Evolutionary conservation across 2,888 invertebrate species (phyloP).

Genomic region (Fissipunctia ypsillon): DNA sequence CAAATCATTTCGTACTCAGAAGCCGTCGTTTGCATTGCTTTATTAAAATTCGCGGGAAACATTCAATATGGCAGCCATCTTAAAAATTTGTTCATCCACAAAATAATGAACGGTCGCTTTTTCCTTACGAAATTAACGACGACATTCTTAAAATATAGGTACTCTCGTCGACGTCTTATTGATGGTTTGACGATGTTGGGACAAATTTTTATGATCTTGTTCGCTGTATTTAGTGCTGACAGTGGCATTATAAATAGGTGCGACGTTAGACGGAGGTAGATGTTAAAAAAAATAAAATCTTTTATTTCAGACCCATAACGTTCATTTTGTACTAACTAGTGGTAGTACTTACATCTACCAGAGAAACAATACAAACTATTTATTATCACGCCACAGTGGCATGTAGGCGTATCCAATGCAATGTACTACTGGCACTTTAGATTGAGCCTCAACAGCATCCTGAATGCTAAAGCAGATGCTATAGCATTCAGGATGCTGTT

Average conservation of each 20-base stretch:
- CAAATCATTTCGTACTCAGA: constrained; percentile 25
- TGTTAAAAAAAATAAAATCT: not conserved
- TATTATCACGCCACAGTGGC: too few relatives aligned
- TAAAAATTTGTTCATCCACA: constrained; percentile 35
- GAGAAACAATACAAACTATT: too few relatives aligned
- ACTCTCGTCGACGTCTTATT: constrained; percentile 22
- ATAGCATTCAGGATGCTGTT: not conserved
- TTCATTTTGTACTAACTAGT: too few relatives aligned
- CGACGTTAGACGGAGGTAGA: not conserved
- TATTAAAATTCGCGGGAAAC: constrained; percentile 37
- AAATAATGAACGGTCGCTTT: constrained; percentile 40
- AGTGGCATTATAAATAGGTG: not conserved
- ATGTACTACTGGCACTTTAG: too few relatives aligned
- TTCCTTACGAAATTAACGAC: constrained; percentile 36
- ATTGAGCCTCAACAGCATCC: too few relatives aligned
- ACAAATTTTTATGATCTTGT: constrained; percentile 7
- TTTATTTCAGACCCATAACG: too few relatives aligned
- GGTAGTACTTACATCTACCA: too few relatives aligned
- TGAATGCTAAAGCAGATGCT: too few relatives aligned
- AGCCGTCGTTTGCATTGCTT: constrained; percentile 35
- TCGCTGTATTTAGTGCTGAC: not conserved
- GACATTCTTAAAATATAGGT: constrained; percentile 17
- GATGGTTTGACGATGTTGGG: constrained; percentile 31
- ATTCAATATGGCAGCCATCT: constrained; percentile 28
- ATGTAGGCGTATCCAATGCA: too few relatives aligned